These are phyloP conservation scores for Actinia tenebrosa DNA, from an alignment of 64 coral and sea anemone species.

Conservation along the genomic window DNA sequence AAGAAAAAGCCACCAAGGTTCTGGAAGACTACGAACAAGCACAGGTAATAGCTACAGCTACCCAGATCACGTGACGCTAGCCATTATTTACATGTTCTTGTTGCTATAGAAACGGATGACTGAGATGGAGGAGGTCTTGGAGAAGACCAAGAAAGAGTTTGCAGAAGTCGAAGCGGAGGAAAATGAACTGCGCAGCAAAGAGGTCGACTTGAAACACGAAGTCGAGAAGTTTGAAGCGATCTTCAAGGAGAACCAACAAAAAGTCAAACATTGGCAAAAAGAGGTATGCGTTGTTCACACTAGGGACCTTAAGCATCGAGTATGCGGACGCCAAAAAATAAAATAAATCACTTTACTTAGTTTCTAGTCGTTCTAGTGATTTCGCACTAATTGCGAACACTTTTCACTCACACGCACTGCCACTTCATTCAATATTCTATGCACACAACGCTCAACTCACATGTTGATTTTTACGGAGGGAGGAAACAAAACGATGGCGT, in stretches of 20 bases:
- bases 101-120: constrained; percentile 43
- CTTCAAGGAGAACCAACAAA: constrained; percentile 82
- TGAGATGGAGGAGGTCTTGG: constrained; percentile 64
- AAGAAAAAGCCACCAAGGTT: constrained; percentile 76
- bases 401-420: too few relatives aligned
- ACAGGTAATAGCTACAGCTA: constrained; percentile 41
- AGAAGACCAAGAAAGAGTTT: constrained; percentile 38
- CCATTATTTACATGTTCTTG: neutral
- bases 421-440: too few relatives aligned
- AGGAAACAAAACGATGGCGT: too few relatives aligned
- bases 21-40: constrained; percentile 69
- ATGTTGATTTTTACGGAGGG: neutral
- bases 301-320: too few relatives aligned
- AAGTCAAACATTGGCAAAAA: constrained; percentile 85
- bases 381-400: too few relatives aligned
- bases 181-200: constrained; percentile 52
- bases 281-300: constrained; percentile 39
- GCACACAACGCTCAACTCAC: too few relatives aligned
- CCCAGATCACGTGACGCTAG: neutral
- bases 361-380: neutral
- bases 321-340: too few relatives aligned
- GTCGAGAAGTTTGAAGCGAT: constrained; percentile 80
- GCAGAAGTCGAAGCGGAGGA: constrained; percentile 63
- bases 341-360: too few relatives aligned
- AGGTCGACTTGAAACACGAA: constrained; percentile 94